Conservation (phyloP, 1,140 invertebrate species). For the Reticulitermes speratus region DNA sequence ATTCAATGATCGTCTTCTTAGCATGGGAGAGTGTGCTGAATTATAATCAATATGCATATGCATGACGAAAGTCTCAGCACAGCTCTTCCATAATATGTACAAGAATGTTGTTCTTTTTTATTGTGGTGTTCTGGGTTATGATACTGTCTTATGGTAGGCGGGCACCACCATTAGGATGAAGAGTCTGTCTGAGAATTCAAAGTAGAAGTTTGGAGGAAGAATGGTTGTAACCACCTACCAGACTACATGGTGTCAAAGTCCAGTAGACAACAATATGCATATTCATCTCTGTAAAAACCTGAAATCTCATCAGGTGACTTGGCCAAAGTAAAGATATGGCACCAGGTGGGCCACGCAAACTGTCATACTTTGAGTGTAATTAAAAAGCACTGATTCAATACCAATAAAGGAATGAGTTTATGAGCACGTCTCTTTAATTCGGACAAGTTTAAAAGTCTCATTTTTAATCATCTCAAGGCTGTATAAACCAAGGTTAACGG, state of each 20-base stretch:
- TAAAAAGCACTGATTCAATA: background rate
- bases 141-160: too few species aligned
- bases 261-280: too few species aligned
- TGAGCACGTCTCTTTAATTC: background rate
- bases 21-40: background rate
- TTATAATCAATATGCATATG: background rate
- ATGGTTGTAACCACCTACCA: too few species aligned
- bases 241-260: too few species aligned
- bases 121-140: too few species aligned
- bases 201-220: too few species aligned
- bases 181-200: too few species aligned
- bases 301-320: too few species aligned
- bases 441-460: background rate
- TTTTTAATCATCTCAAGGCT: background rate
- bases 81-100: background rate
- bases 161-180: too few species aligned
- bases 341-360: too few species aligned
- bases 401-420: background rate
- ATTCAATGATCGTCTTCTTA: background rate
- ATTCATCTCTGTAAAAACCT: too few species aligned
- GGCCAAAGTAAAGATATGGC: too few species aligned
- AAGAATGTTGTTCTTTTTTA: background rate
- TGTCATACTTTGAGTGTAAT: background rate
- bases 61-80: background rate
- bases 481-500: background rate